A percentile compares a stretch with the other conserved stretches of the same genome.
Evolutionary conservation across 2,113 vertebrate species (phyloP).

Genomic region (Pteropus alecto): DNA sequence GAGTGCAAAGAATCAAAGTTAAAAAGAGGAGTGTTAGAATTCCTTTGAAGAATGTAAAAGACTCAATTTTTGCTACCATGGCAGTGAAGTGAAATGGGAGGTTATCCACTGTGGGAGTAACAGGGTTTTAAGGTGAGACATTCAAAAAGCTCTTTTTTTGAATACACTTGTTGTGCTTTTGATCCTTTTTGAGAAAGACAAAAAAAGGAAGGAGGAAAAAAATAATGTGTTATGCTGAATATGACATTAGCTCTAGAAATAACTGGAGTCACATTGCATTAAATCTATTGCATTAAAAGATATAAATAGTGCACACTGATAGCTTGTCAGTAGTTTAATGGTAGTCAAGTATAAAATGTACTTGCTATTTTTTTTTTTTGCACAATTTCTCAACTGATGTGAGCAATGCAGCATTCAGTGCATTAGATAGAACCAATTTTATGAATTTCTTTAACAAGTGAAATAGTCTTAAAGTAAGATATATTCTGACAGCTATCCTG

Average conservation of each 20-base stretch:
- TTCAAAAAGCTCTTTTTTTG: constrained; percentile 60
- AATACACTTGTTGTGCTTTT: constrained; percentile 63
- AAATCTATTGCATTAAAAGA: constrained; percentile 10
- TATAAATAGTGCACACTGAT: background rate
- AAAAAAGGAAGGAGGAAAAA: background rate
- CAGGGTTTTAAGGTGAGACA: constrained; percentile 62
- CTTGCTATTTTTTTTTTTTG: background rate
- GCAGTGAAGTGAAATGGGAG: constrained; percentile 50
- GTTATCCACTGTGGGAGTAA: constrained; percentile 51
- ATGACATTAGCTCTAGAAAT: constrained; percentile 16
- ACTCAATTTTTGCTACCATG: constrained; percentile 46
- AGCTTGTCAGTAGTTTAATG: background rate
- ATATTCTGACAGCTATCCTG: background rate
- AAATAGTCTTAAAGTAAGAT: constrained; percentile 26
- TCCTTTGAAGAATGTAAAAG: constrained; percentile 69
- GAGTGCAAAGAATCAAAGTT: constrained; percentile 49
- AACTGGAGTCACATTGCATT: background rate
- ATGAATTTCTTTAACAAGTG: background rate
- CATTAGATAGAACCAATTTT: background rate
- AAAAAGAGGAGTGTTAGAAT: constrained; percentile 37
- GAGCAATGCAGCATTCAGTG: background rate
- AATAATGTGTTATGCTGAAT: background rate
- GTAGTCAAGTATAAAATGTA: constrained; percentile 50
- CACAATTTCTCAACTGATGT: background rate
- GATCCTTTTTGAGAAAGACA: constrained; percentile 54